Evolutionary conservation across 2,888 invertebrate genomes (phyloP), one percentile per base, ranked within the genome.

Genomic region (Oscheius sp.): DNA sequence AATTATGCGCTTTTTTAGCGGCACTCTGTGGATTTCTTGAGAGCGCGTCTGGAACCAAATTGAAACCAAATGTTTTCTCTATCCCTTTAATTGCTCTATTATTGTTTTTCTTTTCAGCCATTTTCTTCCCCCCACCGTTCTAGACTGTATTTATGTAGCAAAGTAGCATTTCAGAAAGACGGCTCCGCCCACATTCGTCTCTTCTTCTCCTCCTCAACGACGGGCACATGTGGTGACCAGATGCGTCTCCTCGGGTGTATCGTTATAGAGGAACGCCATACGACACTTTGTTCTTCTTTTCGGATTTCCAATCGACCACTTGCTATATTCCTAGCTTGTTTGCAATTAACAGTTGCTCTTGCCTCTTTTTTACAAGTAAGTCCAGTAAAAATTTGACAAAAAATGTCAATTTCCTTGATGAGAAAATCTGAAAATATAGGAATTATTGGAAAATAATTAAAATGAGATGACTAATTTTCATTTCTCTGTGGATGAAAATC

Each of bases 311-410:
- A 84, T 61, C 78, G 78, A 53, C 75, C 76, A 1, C 52, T 81
- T 5, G 76, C 76, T 15, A 69, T 74, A 8, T 23, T 83, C 12
- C 68, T 81, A 8, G 80, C 78, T 2, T 52, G 78, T 23, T 53
- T 81, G n/a, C 84, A 85, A 61, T 66, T 84, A 10, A 55, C 73
- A 5, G 73, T 85, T 17, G 76, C 80, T 27, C 50, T 73, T 0
- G 74, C 78, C 6, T 83, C 83, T 6, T 76, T 85, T 52, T 52
- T 81, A 17, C 84, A 84, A 81, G 84, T 84, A 61, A 20, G 29
- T 52, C 48, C n/a, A 3, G 6, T 45, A 29, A 57, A 12, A 8
- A 2, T n/a, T 17, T 20, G n/a, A n/a, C n/a, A n/a, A 23, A 23
- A 52, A 1, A 37, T 17, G 46, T 4, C 3, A 31, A 2, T 17